Percentiles rank a stretch among this genome's conserved stretches.
Evolutionary conservation across 2,888 invertebrate genomes (phyloP).

Genomic region (Ornithoptera priamus): DNA sequence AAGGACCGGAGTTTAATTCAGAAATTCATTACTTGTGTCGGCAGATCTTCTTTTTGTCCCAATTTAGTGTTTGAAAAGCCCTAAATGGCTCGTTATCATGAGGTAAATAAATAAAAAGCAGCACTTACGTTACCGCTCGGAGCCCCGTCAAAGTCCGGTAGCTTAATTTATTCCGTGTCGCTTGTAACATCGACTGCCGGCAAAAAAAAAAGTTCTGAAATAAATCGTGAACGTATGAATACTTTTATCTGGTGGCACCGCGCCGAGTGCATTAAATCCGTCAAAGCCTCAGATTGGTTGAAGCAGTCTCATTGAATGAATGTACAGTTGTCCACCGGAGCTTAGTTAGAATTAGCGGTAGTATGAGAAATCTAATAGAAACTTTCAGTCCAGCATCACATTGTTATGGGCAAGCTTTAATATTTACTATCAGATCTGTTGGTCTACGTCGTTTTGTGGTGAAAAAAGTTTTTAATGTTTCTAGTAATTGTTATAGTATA

Average conservation of each 20-base stretch:
- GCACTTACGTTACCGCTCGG: constrained; percentile 38
- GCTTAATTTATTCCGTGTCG: constrained; percentile 75
- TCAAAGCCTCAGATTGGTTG: constrained; percentile 10
- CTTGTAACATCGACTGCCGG: constrained; percentile 48
- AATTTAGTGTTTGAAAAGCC: constrained; percentile 28
- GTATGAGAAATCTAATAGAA: too few species aligned
- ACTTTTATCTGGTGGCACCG: constrained; percentile 49
- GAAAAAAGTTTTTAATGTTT: too few species aligned
- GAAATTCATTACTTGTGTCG: constrained; percentile 19
- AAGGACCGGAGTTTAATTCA: constrained; percentile 1
- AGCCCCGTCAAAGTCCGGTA: constrained; percentile 68
- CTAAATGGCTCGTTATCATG: constrained; percentile 29
- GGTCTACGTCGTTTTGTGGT: too few species aligned
- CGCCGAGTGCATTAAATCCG: constrained; percentile 30
- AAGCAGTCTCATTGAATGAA: too few species aligned
- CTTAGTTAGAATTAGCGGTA: too few species aligned
- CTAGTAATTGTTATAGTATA: too few species aligned
- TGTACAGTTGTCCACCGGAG: too few species aligned
- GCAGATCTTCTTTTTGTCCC: constrained; percentile 25
- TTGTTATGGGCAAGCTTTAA: too few species aligned
- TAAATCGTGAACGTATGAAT: constrained; percentile 46
- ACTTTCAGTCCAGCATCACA: too few species aligned
- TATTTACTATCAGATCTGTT: too few species aligned
- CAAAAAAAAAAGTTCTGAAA: constrained; percentile 38
- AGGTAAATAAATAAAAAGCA: constrained; percentile 43